Evolutionary conservation across 2,113 vertebrate genomes (phyloP), one percentile per base, ranked within the genome.

Genomic region (Cynoglossus semilaevis): DNA sequence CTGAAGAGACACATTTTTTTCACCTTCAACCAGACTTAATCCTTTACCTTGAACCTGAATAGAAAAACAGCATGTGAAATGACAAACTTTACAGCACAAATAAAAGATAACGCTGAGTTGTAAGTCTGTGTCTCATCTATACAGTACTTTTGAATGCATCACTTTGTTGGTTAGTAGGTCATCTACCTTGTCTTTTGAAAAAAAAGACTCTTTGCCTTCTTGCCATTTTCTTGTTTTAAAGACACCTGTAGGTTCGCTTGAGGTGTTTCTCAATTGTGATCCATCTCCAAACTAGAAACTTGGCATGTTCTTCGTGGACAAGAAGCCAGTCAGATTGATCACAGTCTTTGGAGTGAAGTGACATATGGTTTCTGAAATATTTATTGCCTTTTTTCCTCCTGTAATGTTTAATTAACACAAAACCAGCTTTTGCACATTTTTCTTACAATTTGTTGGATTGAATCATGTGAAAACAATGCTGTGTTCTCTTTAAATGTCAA

Each of bases 331-430:
- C 54, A 44, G 13, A 37, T n/a, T 36, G 58, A 69, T 51, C 22
- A 41, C 54, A 15, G 42, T 60, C 63, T 57, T 51, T 2, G 5
- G 19, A 62, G 61, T 40, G 12, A 51, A 48, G 37, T 13, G 8
- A 61, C 55, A 52, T 60, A 18, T 14, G 35, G 51, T 17, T 15
- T 53, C 46, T 48, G 56, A 51, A 72, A 64, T 44, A 72, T 17
- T 1, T 51, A 17, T 54, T 50, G 22, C 68, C 60, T 40, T 19
- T 44, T 48, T 41, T 63, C 29, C 63, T 37, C 59, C 15, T 63
- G 71, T 67, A 48, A 52, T 63, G 52, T 69, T 66, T 62, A 59
- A 69, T 68, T 60, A 53, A 13, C 11, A 13, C 11, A 68, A 47
- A 72, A 68, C 64, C 64, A 54, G 7, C 19, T 16, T 42, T 12